Base-by-base conservation (phyloP, 1,140 invertebrate genomes). In the Drosophila grimshawi region DNA sequence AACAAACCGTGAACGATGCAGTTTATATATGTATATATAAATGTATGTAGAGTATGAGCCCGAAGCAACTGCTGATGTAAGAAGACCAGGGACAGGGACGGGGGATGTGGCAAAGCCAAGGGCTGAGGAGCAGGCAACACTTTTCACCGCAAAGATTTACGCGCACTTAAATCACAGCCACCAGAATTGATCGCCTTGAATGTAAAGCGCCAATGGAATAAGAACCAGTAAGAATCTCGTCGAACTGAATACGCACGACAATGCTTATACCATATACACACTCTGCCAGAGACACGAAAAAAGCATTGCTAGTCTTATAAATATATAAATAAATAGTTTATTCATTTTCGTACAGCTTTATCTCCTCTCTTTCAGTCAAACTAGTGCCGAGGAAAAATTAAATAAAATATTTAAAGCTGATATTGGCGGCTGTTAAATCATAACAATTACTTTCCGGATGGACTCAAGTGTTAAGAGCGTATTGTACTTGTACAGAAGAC, bases 91-190 rank as follows among this genome's bases (percentile, higher is more conserved):
- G 37, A 27, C 33, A 30, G 5, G 8, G 39, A 53, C 2, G 10
- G 46, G 10, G 46, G 19, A 48, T 41, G 5, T 30, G 39, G 35
- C 41, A 5, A 59, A 30, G n/a, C 3, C 35, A 45, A 41, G 39
- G 29, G 49, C 55, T 60, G 51, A 33, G 43, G n/a, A 59, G 55
- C 48, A 39, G 32, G 62, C 53, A 75, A 60, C 71, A 76, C 81
- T 83, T 85, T 83, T 85, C 77, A 64, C 81, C 81, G 74, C 81
- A 83, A 70, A 80, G 81, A 85, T 83, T 85, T 85, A 85, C 81
- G 81, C 81, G 81, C 73, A 85, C 81, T 85, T 80, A 85, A 85
- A 85, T 85, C 81, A 85, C 61, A 74, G 76, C 68, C 81, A 83
- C 55, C 73, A 77, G 78, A 85, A 85, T 80, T 85, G 80, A 85